These are phyloP conservation scores for Cotesia glomerata DNA, from an alignment of 1,140 invertebrate species.

Conservation along the genomic window DNA sequence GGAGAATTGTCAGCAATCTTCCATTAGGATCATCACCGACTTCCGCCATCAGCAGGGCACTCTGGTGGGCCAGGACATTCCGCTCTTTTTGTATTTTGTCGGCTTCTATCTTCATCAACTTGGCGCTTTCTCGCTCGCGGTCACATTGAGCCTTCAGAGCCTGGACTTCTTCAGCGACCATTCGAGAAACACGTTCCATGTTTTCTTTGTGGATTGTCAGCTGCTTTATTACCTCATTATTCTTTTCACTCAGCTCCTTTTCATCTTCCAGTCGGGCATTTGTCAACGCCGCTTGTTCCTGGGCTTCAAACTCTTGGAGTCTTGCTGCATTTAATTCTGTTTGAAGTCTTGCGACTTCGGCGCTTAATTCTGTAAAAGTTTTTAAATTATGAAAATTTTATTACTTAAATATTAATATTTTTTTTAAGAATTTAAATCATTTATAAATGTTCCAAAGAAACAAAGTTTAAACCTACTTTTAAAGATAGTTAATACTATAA, in stretches of 20 bases:
- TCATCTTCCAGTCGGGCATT: slow-evolving; percentile 64
- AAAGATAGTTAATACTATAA: background rate
- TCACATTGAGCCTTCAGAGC: slow-evolving; percentile 68
- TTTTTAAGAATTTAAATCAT: too few relatives aligned
- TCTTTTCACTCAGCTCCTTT: slow-evolving; percentile 53
- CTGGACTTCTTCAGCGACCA: slow-evolving; percentile 70
- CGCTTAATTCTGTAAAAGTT: slow-evolving; percentile 65
- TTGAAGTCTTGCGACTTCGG: slow-evolving; percentile 70
- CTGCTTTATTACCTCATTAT: slow-evolving; percentile 60
- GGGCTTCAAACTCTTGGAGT: slow-evolving; percentile 74
- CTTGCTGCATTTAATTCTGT: slow-evolving; percentile 70
- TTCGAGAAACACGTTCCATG: slow-evolving; percentile 69
- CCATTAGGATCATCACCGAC: slow-evolving; percentile 64
- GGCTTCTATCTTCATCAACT: slow-evolving; percentile 61
- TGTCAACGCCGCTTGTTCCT: slow-evolving; percentile 65
- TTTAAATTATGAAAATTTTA: background rate
- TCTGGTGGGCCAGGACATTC: slow-evolving; percentile 72
- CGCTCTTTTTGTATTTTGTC: slow-evolving; percentile 67
- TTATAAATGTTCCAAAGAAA: too few relatives aligned
- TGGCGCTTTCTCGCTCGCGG: slow-evolving; percentile 67
- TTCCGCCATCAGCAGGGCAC: slow-evolving; percentile 70
- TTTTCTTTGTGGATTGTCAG: slow-evolving; percentile 66
- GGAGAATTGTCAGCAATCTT: slow-evolving; percentile 63
- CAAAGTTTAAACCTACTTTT: slow-evolving; percentile 6
- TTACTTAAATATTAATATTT: background rate